Base-by-base conservation (phyloP, 2,113 vertebrate genomes). In the Aythya baeri region DNA sequence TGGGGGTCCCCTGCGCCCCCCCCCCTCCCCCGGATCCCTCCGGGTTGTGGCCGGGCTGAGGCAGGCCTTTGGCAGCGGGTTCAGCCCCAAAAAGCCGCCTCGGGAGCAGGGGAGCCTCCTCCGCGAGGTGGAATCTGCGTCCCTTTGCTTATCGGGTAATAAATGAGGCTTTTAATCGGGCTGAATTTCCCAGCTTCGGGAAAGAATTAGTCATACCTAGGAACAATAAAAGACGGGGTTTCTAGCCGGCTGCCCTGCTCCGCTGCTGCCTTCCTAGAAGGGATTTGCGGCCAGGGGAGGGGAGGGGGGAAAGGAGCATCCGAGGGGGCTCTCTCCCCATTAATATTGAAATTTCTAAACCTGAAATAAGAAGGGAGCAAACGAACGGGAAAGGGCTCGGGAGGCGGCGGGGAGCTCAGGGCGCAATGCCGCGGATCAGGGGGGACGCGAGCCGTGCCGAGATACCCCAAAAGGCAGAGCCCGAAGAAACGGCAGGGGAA, bases 361-460 rank as follows among this genome's bases (percentile, higher is more conserved):
- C 86, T 59, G 92, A 96, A 97, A 88, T 91, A 75, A 83, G 89
- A 92, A 74, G 88, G 88, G 68, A 89, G 54, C 74, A 87, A 89
- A 88, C 58, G 85, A 84, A 73, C 70, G 86, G 97, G 97, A 97
- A 95, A 97, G 96, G 59, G 94, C 88, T 94, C 88, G 67, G 89
- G 97, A 96, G 86, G 96, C 90, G 87, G 80, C 36, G 9, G 59
- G 55, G 96, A 97, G 98, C 98, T 98, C 98, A 92, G 94, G 77
- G 70, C 97, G 97, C 97, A 98, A 98, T 97, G 97, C 83, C 58
- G 41, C 81, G 89, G 98, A 98, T 98, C 97, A 98, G 96, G 89
- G 81, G 13, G 32, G 29, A 36, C 66, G 38, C 31, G 95, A 96
- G 87, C 89, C 20, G 73, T 84, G 77, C 75, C 58, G 94, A 93